Evolutionary conservation across 2,113 vertebrate species (phyloP), one percentile per base, ranked within the genome.

Genomic region (Trematocara nigrifrons): DNA sequence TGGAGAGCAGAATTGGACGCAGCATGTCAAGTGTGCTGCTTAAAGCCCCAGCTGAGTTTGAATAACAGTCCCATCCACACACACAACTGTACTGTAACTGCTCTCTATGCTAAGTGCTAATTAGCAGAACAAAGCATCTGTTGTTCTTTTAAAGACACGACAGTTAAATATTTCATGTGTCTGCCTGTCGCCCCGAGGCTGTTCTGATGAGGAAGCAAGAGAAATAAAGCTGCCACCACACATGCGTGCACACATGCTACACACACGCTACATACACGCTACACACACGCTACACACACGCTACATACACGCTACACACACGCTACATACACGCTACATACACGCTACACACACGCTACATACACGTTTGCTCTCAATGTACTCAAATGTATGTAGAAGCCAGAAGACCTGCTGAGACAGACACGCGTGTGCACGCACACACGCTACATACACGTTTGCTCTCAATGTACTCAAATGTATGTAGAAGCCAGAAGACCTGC

Each of bases 141-240:
- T 94, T 97, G 96, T 97, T 96, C 95, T 96, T 97, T 96, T 96
- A 97, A 97, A 96, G 51, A 94, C 95, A 95, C 93, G 91, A 90
- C 96, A 97, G 96, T 97, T 97, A 97, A 97, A 98, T 97, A 97
- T 98, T 98, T 98, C 97, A 97, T 97, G 96, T 80, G 90, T 95
- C 94, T 54, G 94, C 96, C 96, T 97, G 97, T 98, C 97, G 96
- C 94, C 93, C 96, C 94, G 94, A 95, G 97, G 96, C 96, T 95
- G 93, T 94, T 95, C 92, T 92, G 93, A 96, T 96, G 96, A 96
- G 96, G 96, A 84, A 96, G 95, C 94, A 95, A 94, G 94, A 97
- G 96, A 97, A 97, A 96, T 95, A 95, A 95, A 97, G 96, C 96
- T 97, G 97, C 97, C 97, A 97, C 97, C 26, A 15, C 33, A 10